phyloP scores from a whole-genome alignment of 1,140 invertebrate genomes.

The Drosophila neocordata region DNA sequence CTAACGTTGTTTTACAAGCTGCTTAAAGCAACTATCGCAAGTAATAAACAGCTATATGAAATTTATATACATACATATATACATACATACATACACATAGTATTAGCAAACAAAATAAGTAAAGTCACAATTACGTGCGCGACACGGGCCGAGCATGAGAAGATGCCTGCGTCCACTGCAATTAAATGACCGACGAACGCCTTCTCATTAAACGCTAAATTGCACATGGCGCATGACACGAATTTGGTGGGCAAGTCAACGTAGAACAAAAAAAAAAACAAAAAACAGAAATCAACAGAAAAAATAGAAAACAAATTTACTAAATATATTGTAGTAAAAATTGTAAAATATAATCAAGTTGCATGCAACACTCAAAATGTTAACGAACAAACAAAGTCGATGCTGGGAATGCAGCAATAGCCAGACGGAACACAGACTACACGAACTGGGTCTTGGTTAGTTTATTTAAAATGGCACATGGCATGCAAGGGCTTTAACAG shows the following conservation, averaged over 20 bases:
- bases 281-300: conserved; percentile 23
- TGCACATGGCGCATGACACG: conserved; percentile 72
- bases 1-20: conserved; percentile 51
- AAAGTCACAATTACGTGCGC: conserved; percentile 67
- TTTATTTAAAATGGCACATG: conserved; percentile 56
- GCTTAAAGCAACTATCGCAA: conserved; percentile 53
- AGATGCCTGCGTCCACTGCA: conserved; percentile 26
- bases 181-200: conserved; percentile 76
- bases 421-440: background rate
- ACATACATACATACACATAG: background rate
- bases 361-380: conserved; percentile 71
- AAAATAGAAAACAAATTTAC: conserved; percentile 48
- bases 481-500: conserved; percentile 38
- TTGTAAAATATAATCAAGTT: conserved; percentile 40
- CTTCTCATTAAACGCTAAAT: conserved; percentile 81
- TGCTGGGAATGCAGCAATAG: conserved; percentile 27
- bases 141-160: conserved; percentile 15
- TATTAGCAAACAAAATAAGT: conserved; percentile 42
- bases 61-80: conserved; percentile 32
- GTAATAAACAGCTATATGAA: conserved; percentile 61
- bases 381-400: conserved; percentile 76
- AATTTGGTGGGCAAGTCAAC: conserved; percentile 50
- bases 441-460: conserved; percentile 53
- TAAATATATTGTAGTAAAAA: conserved; percentile 63
- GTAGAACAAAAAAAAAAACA: conserved; percentile 26